A percentile compares a stretch with the other conserved stretches of the same genome.
phyloP scores from a whole-genome alignment of 2,888 invertebrate species.

The Tuberolachnus salignus region DNA sequence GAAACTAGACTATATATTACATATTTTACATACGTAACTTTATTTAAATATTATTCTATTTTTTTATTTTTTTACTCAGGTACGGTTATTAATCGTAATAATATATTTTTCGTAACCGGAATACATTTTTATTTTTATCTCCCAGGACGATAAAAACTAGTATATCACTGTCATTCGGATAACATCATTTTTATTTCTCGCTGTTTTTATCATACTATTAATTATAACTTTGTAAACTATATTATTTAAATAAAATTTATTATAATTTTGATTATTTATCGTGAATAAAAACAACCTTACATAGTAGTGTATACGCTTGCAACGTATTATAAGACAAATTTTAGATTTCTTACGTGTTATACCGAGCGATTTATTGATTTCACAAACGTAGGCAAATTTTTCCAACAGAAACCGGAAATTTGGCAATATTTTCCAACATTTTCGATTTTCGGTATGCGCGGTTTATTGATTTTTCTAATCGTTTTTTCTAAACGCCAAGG shows the following conservation, averaged over 20 bases:
- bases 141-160: background rate
- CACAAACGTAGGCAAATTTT: too few relatives aligned
- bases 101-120: background rate
- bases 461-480: too few relatives aligned
- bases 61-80: background rate
- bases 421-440: too few relatives aligned
- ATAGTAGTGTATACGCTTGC: background rate
- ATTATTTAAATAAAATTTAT: conserved; percentile 15
- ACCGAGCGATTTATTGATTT: too few relatives aligned
- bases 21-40: background rate
- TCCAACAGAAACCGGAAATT: too few relatives aligned
- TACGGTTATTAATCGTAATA: conserved; percentile 24
- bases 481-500: too few relatives aligned
- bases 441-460: too few relatives aligned
- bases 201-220: background rate
- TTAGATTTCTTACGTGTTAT: too few relatives aligned
- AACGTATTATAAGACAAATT: too few relatives aligned
- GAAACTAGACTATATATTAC: background rate
- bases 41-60: conserved; percentile 9
- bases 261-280: background rate
- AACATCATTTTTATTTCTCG: background rate
- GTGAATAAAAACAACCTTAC: too few relatives aligned
- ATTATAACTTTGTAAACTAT: conserved; percentile 1
- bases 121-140: conserved; percentile 14
- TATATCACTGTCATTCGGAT: conserved; percentile 22